These are phyloP conservation scores for Gouania willdenowi DNA, from an alignment of 2,797 vertebrate species.

Conservation along the genomic window DNA sequence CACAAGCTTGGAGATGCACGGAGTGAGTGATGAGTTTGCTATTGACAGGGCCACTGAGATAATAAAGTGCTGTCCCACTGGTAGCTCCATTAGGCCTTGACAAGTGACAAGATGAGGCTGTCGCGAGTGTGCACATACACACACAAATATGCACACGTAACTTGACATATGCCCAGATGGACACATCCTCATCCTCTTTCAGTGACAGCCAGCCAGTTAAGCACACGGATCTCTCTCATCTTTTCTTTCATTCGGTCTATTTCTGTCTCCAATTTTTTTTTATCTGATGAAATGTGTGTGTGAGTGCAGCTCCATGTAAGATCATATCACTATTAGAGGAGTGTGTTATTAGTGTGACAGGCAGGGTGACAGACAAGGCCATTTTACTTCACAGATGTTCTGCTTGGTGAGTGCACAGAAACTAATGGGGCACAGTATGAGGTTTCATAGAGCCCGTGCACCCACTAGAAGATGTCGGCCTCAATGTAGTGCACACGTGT, in stretches of 20 bases:
- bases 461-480: background rate
- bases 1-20: conserved; percentile 1
- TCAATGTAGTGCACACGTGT: background rate
- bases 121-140: conserved; percentile 33
- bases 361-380: conserved; percentile 61
- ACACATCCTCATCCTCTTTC: conserved; percentile 62
- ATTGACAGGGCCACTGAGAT: conserved; percentile 80
- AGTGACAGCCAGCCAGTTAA: conserved; percentile 68
- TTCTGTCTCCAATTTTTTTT: conserved; percentile 61
- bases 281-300: conserved; percentile 43
- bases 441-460: conserved; percentile 13
- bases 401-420: conserved; percentile 52
- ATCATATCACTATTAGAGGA: conserved; percentile 69
- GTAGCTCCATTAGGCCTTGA: conserved; percentile 74
- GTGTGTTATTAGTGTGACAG: conserved; percentile 72
- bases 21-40: conserved; percentile 69
- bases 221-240: conserved; percentile 66
- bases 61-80: conserved; percentile 76
- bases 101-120: conserved; percentile 75
- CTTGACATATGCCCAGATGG: conserved; percentile 4
- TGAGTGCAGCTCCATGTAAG: conserved; percentile 35
- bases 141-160: conserved; percentile 16
- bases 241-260: conserved; percentile 60
- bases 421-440: conserved; percentile 7
- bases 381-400: conserved; percentile 60